Evolutionary conservation across 2,888 invertebrate species (phyloP), one percentile per base, ranked within the genome.

Genomic region (Drosophila ezoana): DNA sequence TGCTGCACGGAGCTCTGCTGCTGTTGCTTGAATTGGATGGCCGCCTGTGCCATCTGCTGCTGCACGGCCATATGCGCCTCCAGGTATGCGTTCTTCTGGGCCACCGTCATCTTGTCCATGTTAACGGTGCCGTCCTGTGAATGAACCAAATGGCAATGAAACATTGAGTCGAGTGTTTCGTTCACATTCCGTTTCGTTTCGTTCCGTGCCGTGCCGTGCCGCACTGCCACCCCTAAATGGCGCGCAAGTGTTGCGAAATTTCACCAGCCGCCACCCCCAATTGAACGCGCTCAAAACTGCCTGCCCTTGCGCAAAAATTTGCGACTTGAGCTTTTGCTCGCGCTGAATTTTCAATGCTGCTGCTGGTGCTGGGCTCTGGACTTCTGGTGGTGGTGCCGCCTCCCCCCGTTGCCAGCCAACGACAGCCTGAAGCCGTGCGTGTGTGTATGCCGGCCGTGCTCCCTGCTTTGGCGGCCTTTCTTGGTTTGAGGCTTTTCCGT

Each of bases 61-160:
- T 95, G 95, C 57, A 96, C 95, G 67, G 95, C 95, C 90, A 95
- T 95, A 91, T 95, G 95, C 65, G 95, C 95, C 92, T 96, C 95
- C 76, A 95, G 93, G 90, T 96, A 96, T 57, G 95, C 95, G 72
- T 95, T 95, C 92, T 95, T 95, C 91, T 95, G 95, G 79, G 94
- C 95, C 92, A 94, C 95, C 80, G 94, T 95, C 95, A 96, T 95
- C 92, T 95, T 95, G 89, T 95, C 95, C 94, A 95, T 95, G 87
- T 95, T 95, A 76, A 94, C 94, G 71, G 94, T 94, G 76, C 94
- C 94, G 91, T 94, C 94, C 95, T 95, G 85, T 44, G 67, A 49
- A 45, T 37, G 14, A 51, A 57, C 32, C 53, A 57, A 35, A 33
- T 38, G 59, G 51, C 53, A 68, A 68, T 59, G 56, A 63, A 67